A percentile compares a stretch with the other conserved stretches of the same genome.
These are phyloP conservation scores for Tychaedon coryphoeus DNA, from an alignment of 2,113 vertebrate species.

Conservation along the genomic window DNA sequence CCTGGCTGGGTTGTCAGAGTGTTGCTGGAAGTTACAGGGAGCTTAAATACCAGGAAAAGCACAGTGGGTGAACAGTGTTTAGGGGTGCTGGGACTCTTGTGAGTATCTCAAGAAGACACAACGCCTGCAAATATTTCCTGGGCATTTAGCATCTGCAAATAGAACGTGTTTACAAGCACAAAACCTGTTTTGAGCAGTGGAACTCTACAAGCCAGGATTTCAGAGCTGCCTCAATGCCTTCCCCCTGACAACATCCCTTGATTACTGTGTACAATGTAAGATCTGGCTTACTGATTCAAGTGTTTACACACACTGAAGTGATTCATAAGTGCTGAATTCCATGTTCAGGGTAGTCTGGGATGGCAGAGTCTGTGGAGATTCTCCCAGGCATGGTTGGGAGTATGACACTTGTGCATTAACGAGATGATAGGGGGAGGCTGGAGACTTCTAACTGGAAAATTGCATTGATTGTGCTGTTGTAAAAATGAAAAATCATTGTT, in stretches of 20 bases:
- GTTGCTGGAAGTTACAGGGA: background rate
- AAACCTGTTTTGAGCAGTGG: background rate
- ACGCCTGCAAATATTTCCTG: background rate
- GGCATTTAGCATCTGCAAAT: background rate
- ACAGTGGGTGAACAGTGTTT: background rate
- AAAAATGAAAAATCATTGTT: conserved; percentile 40
- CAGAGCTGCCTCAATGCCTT: background rate
- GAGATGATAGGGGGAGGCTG: conserved; percentile 26
- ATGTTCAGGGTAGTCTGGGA: background rate
- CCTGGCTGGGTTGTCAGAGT: background rate
- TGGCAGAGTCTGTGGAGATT: background rate
- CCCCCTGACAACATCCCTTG: background rate
- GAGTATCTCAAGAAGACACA: background rate
- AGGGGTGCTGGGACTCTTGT: background rate
- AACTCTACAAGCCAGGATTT: background rate
- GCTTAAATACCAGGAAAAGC: background rate
- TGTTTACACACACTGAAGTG: conserved; percentile 43
- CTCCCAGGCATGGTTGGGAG: background rate
- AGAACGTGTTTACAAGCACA: background rate
- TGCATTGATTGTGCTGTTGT: conserved; percentile 37
- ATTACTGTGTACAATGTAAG: background rate
- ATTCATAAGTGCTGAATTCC: conserved; percentile 9
- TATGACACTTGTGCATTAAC: background rate
- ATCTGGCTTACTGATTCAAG: background rate
- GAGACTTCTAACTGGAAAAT: conserved; percentile 45